A percentile compares a stretch with the other conserved stretches of the same genome.
phyloP scores from a whole-genome alignment of 2,797 vertebrate genomes.

The Rhabdophis nuchalis region DNA sequence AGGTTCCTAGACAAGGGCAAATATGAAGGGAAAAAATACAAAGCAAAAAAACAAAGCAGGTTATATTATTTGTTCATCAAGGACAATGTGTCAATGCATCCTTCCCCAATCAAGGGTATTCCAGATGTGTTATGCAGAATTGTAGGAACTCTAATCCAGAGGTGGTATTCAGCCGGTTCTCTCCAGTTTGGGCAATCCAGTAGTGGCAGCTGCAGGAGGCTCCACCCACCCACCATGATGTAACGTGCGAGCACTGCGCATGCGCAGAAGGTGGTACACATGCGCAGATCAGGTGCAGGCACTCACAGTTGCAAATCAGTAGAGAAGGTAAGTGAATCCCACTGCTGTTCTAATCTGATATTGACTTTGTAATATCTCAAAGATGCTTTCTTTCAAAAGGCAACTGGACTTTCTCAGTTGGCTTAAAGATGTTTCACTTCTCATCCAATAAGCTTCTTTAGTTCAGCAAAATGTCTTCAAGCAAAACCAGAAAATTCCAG shows the following conservation, averaged over 20 bases:
- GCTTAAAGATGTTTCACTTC: background rate
- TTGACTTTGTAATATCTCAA: background rate
- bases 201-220: no score
- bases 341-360: background rate
- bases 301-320: no score
- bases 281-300: no score
- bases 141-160: background rate
- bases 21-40: background rate
- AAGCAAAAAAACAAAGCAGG: background rate
- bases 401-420: background rate
- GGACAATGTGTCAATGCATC: background rate
- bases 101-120: background rate
- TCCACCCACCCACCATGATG: no score
- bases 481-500: background rate
- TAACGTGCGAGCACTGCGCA: no score
- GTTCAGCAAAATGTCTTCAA: background rate
- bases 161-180: no score
- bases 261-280: no score
- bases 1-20: background rate
- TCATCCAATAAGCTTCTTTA: background rate
- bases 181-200: no score
- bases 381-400: background rate
- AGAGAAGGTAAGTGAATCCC: no score
- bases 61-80: background rate
- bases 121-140: background rate